Percentiles rank a stretch among this genome's conserved stretches.
Conservation (phyloP, 1,140 invertebrate species). For the Lepidurus apus region DNA sequence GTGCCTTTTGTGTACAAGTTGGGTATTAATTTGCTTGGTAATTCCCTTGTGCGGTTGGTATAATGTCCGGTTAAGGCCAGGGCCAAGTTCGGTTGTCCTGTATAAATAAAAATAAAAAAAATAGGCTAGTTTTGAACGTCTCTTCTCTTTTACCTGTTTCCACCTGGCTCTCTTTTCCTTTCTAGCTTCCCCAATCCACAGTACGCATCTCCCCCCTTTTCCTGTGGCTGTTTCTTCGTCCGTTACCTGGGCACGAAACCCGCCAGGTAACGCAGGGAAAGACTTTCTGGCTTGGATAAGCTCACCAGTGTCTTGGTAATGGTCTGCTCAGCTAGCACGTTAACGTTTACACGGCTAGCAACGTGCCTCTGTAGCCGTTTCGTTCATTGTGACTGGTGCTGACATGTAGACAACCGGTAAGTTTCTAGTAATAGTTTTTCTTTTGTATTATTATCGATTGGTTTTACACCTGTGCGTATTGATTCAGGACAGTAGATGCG, state of each 20-base stretch:
- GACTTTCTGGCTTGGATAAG: not conserved
- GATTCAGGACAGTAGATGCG: no score
- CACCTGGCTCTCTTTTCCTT: constrained; percentile 1
- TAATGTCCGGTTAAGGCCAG: constrained; percentile 13
- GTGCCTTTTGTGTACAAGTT: not conserved
- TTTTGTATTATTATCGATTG: not conserved
- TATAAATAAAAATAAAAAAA: not conserved
- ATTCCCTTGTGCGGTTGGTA: not conserved
- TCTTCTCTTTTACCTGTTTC: not conserved
- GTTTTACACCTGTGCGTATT: not conserved
- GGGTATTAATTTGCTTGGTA: not conserved
- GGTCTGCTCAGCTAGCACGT: constrained; percentile 3
- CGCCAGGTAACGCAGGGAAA: not conserved
- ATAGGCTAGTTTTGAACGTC: no score
- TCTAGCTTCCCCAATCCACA: not conserved
- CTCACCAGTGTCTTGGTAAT: constrained; percentile 14
- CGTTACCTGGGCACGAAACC: not conserved
- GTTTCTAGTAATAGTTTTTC: not conserved
- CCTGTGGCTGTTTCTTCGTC: not conserved
- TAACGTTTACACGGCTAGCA: not conserved
- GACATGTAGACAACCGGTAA: not conserved
- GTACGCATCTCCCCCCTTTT: constrained; percentile 13
- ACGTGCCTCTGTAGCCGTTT: not conserved
- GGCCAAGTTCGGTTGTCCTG: not conserved
- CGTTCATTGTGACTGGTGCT: not conserved